Base-by-base conservation (phyloP, 2,797 vertebrate species). In the Acanthurus leucopareius region DNA sequence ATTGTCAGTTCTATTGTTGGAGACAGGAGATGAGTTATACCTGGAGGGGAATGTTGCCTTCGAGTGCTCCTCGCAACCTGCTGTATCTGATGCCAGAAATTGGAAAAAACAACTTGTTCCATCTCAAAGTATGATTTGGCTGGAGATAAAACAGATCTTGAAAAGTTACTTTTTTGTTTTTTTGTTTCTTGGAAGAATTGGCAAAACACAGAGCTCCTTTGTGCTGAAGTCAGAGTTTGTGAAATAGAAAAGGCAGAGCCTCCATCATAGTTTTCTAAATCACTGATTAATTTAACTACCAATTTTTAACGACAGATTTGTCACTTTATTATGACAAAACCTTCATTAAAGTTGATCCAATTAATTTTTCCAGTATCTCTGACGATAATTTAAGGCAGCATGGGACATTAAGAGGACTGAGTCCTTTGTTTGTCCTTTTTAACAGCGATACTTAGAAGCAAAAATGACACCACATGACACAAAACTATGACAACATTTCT, bases 1-100 rank as follows among this genome's bases (percentile, higher is more conserved):
- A 68, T 44, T 16, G 78, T 65, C 74, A 54, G 82, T 89, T 89
- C 94, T 95, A 94, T 94, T 96, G 95, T 94, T 93, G 92, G 92
- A 88, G 81, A 67, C 85, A 79, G 49, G 83, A 79, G 73, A 80
- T 81, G 86, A 83, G 82, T 87, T 73, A 85, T 74, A 91, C 84
- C 87, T 86, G 88, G 64, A 69, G 63, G 73, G 69, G 84, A 84
- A 87, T 69, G 79, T 67, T 66, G 82, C 80, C 64, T 88, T 87
- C 76, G 85, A 75, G 69, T 61, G 85, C 73, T 72, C 47, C 42
- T 70, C 54, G 1, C 67, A 62, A 76, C 67, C 66, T 10, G 35
- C 49, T 17, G 10, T 8, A 67, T 9, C 68, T 17, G 7, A 17
- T 8, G 47, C 14, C n/a, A 42, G 52, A 69, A 25, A 77, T 19